phyloP scores from a whole-genome alignment of 2,888 invertebrate species.

The Mellilla xanthometata region DNA sequence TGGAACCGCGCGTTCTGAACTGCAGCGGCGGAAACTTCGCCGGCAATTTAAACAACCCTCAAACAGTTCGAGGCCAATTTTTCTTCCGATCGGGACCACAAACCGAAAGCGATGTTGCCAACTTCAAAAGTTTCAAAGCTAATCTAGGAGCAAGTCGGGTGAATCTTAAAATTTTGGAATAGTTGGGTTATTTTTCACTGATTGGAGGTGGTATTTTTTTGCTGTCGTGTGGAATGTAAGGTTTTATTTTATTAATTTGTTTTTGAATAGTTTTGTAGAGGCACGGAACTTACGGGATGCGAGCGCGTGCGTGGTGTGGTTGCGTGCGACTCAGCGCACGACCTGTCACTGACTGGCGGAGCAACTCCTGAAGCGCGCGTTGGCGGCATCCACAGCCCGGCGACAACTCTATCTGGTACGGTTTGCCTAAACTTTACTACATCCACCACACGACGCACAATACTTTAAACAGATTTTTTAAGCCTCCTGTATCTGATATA shows the following conservation, averaged over 20 bases:
- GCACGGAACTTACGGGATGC: constrained; percentile 68
- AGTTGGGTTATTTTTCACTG: constrained; percentile 24
- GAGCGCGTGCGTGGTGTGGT: constrained; percentile 43
- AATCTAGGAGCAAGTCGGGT: constrained; percentile 41
- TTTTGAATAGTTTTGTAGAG: constrained; percentile 50
- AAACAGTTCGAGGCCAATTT: constrained; percentile 39
- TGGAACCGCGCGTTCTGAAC: constrained; percentile 22
- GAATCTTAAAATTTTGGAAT: constrained; percentile 34
- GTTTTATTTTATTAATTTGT: constrained; percentile 25
- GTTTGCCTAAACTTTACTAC: too few relatives aligned
- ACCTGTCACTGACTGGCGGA: constrained; percentile 51
- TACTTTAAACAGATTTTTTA: too few relatives aligned
- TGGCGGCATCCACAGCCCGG: too few relatives aligned
- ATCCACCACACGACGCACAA: too few relatives aligned
- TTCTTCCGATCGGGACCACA: constrained; percentile 34
- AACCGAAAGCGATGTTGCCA: constrained; percentile 37
- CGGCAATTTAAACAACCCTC: constrained; percentile 31
- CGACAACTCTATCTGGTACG: too few relatives aligned
- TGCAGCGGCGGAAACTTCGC: constrained; percentile 23
- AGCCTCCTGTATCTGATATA: too few relatives aligned
- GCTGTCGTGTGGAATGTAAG: constrained; percentile 37
- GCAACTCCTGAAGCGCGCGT: too few relatives aligned
- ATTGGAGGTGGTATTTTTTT: constrained; percentile 29
- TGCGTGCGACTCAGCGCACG: constrained; percentile 57
- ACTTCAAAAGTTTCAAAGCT: constrained; percentile 42